phyloP scores from a whole-genome alignment of 2,888 invertebrate genomes.

The Campoplex nolae region DNA sequence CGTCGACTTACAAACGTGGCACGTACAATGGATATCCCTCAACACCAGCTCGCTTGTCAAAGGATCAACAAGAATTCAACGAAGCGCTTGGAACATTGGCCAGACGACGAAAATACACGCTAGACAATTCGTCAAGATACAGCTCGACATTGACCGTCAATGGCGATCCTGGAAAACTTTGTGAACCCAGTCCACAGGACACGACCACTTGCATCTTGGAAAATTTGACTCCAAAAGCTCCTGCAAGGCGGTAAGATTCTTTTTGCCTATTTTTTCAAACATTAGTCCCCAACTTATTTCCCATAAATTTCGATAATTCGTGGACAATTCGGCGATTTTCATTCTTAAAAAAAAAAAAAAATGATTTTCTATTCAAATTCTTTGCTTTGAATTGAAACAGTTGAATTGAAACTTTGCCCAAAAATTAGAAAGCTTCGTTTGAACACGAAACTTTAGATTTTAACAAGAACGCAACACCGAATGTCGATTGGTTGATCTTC shows the following conservation, averaged over 20 bases:
- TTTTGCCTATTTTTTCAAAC: background rate
- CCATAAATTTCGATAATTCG: background rate
- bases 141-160: slow-evolving; percentile 79
- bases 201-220: slow-evolving; percentile 78
- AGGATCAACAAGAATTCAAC: slow-evolving; percentile 81
- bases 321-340: background rate
- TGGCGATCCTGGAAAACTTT: slow-evolving; percentile 78
- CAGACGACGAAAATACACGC: slow-evolving; percentile 80
- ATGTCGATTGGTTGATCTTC: background rate
- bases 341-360: background rate
- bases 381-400: background rate
- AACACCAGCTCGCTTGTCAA: slow-evolving; percentile 72
- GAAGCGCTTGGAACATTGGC: slow-evolving; percentile 80
- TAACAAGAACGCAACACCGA: background rate
- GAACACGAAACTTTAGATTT: too few relatives aligned
- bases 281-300: background rate
- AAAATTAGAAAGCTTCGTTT: too few relatives aligned
- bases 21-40: slow-evolving; percentile 73
- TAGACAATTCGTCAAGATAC: slow-evolving; percentile 77
- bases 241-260: slow-evolving; percentile 76
- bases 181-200: slow-evolving; percentile 78
- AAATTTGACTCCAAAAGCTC: slow-evolving; percentile 80
- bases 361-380: background rate
- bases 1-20: slow-evolving; percentile 78
- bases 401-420: background rate